Percentiles rank a stretch among this genome's conserved stretches.
phyloP scores from a whole-genome alignment of 2,888 invertebrate genomes.

The Pristionchus entomophagus region DNA sequence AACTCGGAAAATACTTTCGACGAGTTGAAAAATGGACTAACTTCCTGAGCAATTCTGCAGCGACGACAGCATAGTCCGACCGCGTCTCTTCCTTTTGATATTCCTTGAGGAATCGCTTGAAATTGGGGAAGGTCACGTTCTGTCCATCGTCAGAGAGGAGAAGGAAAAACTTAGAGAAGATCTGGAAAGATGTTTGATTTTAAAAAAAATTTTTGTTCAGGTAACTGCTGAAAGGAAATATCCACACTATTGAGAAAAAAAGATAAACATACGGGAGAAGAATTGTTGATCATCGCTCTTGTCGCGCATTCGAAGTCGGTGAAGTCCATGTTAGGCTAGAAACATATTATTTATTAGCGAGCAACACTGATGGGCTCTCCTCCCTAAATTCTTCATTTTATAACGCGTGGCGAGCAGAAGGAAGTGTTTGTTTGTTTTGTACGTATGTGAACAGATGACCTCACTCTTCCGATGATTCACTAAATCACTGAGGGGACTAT shows the following conservation, averaged over 20 bases:
- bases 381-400: no score
- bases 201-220: not conserved
- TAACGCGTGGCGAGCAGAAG: no score
- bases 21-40: no score
- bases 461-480: no score
- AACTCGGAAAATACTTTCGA: no score
- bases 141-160: slow-evolving; percentile 53
- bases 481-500: no score
- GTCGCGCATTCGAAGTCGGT: slow-evolving; percentile 39
- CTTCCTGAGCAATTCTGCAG: slow-evolving; percentile 65
- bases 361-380: no score
- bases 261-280: not conserved
- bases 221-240: no score
- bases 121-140: slow-evolving; percentile 64
- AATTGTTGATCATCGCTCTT: not conserved
- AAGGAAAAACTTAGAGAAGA: slow-evolving; percentile 56
- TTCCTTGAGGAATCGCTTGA: slow-evolving; percentile 60
- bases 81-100: slow-evolving; percentile 63
- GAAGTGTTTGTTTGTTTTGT: no score
- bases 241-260: not conserved
- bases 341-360: not conserved
- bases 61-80: slow-evolving; percentile 56
- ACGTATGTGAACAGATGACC: no score
- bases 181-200: slow-evolving; percentile 48
- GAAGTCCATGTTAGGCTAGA: slow-evolving; percentile 46